These are phyloP conservation scores for Amblyornis subalaris DNA, from an alignment of 2,113 vertebrate species.

Conservation along the genomic window DNA sequence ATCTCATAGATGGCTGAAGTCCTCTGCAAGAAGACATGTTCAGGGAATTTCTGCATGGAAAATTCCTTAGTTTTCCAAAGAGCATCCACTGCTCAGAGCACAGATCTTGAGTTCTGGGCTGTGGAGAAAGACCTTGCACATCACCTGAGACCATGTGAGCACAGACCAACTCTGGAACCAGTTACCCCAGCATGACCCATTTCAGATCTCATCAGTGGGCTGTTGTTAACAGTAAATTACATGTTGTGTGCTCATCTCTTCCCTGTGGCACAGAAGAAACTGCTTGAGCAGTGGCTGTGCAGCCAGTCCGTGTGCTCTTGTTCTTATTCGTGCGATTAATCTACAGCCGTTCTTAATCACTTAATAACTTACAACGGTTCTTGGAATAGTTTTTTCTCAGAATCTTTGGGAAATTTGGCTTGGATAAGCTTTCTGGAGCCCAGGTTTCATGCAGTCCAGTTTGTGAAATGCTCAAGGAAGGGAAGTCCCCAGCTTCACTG, in stretches of 20 bases:
- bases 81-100: not conserved
- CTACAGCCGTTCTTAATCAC: not conserved
- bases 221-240: not conserved
- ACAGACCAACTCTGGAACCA: not conserved
- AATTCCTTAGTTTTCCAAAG: not conserved
- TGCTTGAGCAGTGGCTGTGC: not conserved
- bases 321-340: not conserved
- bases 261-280: not conserved
- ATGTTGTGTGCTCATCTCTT: not conserved
- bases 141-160: not conserved
- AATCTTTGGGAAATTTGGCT: not conserved
- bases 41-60: not conserved
- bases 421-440: not conserved
- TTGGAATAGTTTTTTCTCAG: not conserved
- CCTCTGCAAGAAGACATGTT: rapidly evolving
- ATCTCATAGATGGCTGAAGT: not conserved
- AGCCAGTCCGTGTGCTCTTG: not conserved
- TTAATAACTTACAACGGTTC: not conserved
- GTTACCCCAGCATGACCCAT: rapidly evolving
- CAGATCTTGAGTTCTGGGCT: not conserved
- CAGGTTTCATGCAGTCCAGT: not conserved
- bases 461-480: not conserved
- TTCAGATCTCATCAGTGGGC: not conserved
- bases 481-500: not conserved
- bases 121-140: not conserved